phyloP scores from a whole-genome alignment of 37 sponge, comb jelly and placozoan genomes.

The Halisarca cf. caerulea region DNA sequence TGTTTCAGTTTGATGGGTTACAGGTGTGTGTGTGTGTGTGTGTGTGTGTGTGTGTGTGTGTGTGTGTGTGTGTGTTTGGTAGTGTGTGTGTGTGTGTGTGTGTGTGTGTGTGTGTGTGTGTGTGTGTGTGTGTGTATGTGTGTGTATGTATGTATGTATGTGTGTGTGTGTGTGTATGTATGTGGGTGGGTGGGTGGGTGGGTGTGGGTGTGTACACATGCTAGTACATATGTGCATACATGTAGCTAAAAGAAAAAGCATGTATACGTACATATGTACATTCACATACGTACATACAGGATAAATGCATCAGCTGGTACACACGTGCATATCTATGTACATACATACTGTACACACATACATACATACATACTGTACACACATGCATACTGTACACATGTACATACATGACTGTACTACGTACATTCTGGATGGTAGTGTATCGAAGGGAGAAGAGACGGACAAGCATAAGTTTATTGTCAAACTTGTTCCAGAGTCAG shows the following conservation, averaged over 20 bases:
- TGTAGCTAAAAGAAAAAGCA: too few relatives aligned
- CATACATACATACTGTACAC: too few relatives aligned
- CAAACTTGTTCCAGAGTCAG: conserved; percentile 41
- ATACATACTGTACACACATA: too few relatives aligned
- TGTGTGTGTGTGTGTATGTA: background rate
- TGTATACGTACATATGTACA: too few relatives aligned
- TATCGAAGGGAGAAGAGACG: conserved; percentile 21
- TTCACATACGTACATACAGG: too few relatives aligned
- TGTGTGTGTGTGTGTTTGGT: background rate
- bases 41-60: background rate
- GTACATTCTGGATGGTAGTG: too few relatives aligned
- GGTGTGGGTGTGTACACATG: too few relatives aligned
- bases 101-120: background rate
- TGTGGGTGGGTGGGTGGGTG: background rate
- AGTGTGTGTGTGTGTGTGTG: background rate
- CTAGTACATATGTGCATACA: too few relatives aligned
- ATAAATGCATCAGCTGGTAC: background rate
- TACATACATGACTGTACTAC: too few relatives aligned
- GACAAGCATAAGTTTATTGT: conserved; percentile 39
- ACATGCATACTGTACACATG: background rate
- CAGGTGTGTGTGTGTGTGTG: conserved; percentile 42
- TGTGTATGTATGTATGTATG: background rate
- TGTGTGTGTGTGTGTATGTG: background rate
- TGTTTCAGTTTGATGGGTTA: conserved; percentile 65
- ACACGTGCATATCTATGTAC: conserved; percentile 3